A percentile compares a stretch with the other conserved stretches of the same genome.
Evolutionary conservation across 2,888 invertebrate genomes (phyloP).

Genomic region (Agonopterix heracliana): DNA sequence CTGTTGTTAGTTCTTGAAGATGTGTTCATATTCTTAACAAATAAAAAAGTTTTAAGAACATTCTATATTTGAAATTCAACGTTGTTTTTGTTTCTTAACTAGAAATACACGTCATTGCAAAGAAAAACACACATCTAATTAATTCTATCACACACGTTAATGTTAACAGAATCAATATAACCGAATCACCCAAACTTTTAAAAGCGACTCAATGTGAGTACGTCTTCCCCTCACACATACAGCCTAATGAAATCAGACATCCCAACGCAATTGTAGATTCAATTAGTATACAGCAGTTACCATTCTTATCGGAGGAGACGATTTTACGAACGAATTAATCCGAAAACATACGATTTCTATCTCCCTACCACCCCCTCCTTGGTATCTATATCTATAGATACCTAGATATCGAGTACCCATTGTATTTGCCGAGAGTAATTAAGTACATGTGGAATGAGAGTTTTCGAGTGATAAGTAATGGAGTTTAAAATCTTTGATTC

Average conservation of each 20-base stretch:
- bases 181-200: too few species aligned
- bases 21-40: background rate
- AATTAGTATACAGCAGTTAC: constrained; percentile 73
- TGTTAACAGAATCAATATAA: too few species aligned
- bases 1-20: background rate
- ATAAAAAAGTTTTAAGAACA: too few species aligned
- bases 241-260: constrained; percentile 71
- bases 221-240: constrained; percentile 35
- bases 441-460: constrained; percentile 56
- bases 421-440: constrained; percentile 70
- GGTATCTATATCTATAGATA: constrained; percentile 21
- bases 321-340: constrained; percentile 77
- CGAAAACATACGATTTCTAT: constrained; percentile 74
- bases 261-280: constrained; percentile 72
- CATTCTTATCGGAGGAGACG: constrained; percentile 74
- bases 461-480: constrained; percentile 24
- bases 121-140: too few species aligned
- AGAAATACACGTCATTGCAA: too few species aligned
- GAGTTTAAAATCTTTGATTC: constrained; percentile 33
- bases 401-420: constrained; percentile 47
- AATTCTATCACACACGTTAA: too few species aligned
- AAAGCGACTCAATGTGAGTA: too few species aligned
- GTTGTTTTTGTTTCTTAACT: too few species aligned
- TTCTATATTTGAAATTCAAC: too few species aligned
- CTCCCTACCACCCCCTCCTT: constrained; percentile 56